Conservation (phyloP, 1,140 invertebrate species). For the Bombus sibiricus region DNA sequence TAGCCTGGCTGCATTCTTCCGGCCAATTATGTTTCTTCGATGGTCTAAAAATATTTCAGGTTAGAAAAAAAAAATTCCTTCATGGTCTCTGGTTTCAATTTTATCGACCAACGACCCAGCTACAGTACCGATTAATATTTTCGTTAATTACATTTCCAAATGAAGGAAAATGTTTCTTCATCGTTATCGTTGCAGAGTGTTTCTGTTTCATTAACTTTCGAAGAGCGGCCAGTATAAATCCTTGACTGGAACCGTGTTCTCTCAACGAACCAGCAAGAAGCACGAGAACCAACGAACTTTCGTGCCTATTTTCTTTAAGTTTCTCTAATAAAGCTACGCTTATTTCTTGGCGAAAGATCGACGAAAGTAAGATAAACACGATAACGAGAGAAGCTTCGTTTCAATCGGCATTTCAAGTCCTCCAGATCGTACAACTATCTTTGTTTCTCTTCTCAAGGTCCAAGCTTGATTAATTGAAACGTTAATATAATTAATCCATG, state of each 20-base stretch:
- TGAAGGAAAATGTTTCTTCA: constrained; percentile 4
- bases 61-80: no score
- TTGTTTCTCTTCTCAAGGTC: background rate
- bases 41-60: no score
- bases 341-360: constrained; percentile 28
- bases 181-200: background rate
- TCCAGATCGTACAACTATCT: background rate
- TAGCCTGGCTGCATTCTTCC: no score
- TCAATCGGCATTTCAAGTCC: background rate
- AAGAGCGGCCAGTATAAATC: background rate
- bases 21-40: no score
- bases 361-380: constrained; percentile 50
- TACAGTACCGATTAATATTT: background rate
- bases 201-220: constrained; percentile 21
- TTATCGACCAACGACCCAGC: no score
- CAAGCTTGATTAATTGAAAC: constrained; percentile 35
- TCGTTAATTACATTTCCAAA: background rate
- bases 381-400: constrained; percentile 34
- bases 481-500: constrained; percentile 49
- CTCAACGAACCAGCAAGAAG: background rate
- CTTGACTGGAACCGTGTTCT: background rate
- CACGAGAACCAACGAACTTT: background rate
- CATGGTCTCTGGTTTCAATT: no score
- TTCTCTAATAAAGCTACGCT: constrained; percentile 41
- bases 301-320: constrained; percentile 42